Conservation (phyloP, 2,888 invertebrate genomes). For the Patella caerulea region DNA sequence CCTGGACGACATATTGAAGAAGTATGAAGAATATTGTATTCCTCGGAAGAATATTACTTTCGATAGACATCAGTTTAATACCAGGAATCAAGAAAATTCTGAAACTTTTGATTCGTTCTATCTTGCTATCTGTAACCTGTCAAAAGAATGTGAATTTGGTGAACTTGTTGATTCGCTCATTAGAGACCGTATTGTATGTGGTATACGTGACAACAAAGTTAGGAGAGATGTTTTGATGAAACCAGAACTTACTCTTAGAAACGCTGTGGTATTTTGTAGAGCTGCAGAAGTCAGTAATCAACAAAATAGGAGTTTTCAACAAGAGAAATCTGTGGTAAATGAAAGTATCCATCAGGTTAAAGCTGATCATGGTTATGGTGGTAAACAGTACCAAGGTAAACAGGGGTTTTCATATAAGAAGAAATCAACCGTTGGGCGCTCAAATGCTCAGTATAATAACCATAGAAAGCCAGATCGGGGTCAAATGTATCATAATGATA, state of each 20-base stretch:
- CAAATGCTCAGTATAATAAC: not conserved
- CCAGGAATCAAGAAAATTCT: not conserved
- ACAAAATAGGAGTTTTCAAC: not conserved
- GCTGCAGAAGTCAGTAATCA: constrained; percentile 14
- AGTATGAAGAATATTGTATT: constrained; percentile 14
- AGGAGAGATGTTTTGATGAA: constrained; percentile 11
- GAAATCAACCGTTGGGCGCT: no score
- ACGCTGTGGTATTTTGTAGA: constrained; percentile 15
- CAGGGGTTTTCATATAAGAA: not conserved
- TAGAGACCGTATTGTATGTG: constrained; percentile 25
- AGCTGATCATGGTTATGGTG: no score
- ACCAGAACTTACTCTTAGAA: constrained; percentile 13
- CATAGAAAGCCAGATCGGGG: not conserved
- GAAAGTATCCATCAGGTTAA: no score
- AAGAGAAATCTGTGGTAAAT: no score
- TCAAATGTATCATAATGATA: not conserved
- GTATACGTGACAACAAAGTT: constrained; percentile 13
- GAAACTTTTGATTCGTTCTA: constrained; percentile 20
- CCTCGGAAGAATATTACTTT: constrained; percentile 17
- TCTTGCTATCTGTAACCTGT: not conserved
- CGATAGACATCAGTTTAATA: constrained; percentile 21
- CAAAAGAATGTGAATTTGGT: constrained; percentile 21
- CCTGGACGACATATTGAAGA: not conserved
- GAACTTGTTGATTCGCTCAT: constrained; percentile 14
- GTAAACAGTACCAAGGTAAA: no score